phyloP scores from a whole-genome alignment of 1,140 invertebrate genomes.

The Drosophila pandora region DNA sequence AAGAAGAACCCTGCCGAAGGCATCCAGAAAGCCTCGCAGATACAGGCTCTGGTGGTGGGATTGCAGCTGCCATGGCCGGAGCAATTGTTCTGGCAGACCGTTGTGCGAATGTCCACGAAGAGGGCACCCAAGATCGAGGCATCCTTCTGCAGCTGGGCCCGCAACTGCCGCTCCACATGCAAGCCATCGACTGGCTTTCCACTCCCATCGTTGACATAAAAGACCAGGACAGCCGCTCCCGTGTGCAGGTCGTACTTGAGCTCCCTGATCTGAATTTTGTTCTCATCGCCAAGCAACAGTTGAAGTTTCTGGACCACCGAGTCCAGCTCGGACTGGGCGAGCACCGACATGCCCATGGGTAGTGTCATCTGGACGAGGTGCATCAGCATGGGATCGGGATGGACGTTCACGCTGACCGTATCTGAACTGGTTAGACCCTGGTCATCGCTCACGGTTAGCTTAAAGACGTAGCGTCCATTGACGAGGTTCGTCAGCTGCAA shows the following conservation, averaged over 20 bases:
- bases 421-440: constrained; percentile 93
- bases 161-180: constrained; percentile 87
- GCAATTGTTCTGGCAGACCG: constrained; percentile 96
- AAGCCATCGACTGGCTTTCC: constrained; percentile 85
- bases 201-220: constrained; percentile 86
- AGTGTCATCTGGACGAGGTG: constrained; percentile 93
- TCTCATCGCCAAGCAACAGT: constrained; percentile 89
- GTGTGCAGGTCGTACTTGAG: constrained; percentile 87
- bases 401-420: constrained; percentile 93
- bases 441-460: constrained; percentile 93
- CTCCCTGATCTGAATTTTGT: constrained; percentile 87
- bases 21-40: constrained; percentile 99
- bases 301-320: constrained; percentile 84
- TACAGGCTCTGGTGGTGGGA: constrained; percentile 91
- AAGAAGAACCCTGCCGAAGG: constrained; percentile 86
- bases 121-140: constrained; percentile 89
- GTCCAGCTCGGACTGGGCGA: constrained; percentile 83
- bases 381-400: constrained; percentile 90
- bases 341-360: constrained; percentile 87
- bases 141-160: constrained; percentile 88
- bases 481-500: constrained; percentile 91
- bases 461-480: constrained; percentile 94
- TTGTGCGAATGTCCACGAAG: constrained; percentile 90
- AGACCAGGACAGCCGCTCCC: constrained; percentile 86
- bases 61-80: constrained; percentile 96